Evolutionary conservation across 2,888 invertebrate species (phyloP).

Genomic region (Synergus itoensis): DNA sequence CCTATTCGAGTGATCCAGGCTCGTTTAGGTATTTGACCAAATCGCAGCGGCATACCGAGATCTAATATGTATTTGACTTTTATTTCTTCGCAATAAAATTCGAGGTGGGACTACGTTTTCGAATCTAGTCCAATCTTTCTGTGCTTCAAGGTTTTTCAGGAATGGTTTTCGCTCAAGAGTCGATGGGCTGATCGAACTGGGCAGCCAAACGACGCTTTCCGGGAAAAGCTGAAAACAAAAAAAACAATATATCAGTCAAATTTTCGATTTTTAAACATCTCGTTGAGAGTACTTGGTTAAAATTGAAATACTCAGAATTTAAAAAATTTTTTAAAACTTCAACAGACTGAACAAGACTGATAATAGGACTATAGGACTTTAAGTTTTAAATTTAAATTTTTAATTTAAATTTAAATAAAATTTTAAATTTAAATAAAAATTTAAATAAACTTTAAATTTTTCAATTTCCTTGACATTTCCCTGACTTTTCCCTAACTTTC

Average conservation of each 20-base stretch:
- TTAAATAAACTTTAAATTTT: too few species aligned
- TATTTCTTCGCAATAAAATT: constrained; percentile 55
- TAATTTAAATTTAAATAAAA: too few species aligned
- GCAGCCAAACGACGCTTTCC: constrained; percentile 78
- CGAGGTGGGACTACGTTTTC: constrained; percentile 46
- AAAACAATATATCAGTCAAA: background rate
- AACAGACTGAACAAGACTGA: too few species aligned
- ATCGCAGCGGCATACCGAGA: constrained; percentile 53
- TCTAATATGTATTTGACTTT: constrained; percentile 37
- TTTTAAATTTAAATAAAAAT: too few species aligned
- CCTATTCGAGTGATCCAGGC: constrained; percentile 28
- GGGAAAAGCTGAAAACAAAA: constrained; percentile 66
- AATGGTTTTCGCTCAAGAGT: constrained; percentile 56
- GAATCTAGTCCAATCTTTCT: constrained; percentile 4
- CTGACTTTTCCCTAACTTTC: too few species aligned
- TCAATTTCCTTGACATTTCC: too few species aligned
- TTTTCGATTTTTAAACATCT: constrained; percentile 22
- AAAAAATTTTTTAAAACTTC: too few species aligned
- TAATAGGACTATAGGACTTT: too few species aligned
- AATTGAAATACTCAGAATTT: too few species aligned
- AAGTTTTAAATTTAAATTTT: too few species aligned
- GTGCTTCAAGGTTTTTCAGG: background rate
- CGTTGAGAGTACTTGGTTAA: background rate
- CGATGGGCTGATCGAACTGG: constrained; percentile 76
- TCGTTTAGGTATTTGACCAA: constrained; percentile 29